These are phyloP conservation scores for Chymomyza procnemis DNA, from an alignment of 2,888 invertebrate species.

Conservation along the genomic window DNA sequence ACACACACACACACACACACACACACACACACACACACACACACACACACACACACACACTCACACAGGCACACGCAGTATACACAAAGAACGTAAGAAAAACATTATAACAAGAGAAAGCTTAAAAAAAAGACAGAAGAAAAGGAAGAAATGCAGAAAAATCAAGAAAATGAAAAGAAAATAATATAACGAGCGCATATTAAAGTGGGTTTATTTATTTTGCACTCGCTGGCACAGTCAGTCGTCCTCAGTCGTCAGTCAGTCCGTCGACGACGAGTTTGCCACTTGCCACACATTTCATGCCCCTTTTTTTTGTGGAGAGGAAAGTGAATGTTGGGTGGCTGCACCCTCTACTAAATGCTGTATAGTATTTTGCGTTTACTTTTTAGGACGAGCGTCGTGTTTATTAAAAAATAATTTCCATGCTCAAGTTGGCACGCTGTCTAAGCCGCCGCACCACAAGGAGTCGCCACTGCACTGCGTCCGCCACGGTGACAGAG, in stretches of 20 bases:
- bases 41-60: slow-evolving; percentile 29
- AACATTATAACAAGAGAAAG: slow-evolving; percentile 26
- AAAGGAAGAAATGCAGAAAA: slow-evolving; percentile 28
- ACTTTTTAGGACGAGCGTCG: slow-evolving; percentile 35
- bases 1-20: slow-evolving; percentile 26
- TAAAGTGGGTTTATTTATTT: slow-evolving; percentile 73
- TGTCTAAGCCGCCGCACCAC: not conserved
- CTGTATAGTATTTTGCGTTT: not conserved
- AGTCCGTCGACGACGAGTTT: not conserved
- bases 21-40: slow-evolving; percentile 26
- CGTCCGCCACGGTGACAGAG: not conserved
- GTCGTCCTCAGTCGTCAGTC: not conserved
- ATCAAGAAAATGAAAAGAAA: slow-evolving; percentile 72
- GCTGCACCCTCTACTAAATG: not conserved
- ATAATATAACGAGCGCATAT: slow-evolving; percentile 73
- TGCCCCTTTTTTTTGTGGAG: not conserved
- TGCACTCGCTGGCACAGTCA: slow-evolving; percentile 49
- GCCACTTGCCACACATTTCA: not conserved
- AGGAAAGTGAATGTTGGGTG: not conserved
- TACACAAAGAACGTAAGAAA: slow-evolving; percentile 28
- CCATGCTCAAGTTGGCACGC: slow-evolving; percentile 60
- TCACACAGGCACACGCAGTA: not conserved
- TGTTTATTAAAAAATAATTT: slow-evolving; percentile 75
- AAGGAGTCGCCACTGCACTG: slow-evolving; percentile 5
- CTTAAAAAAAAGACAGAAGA: slow-evolving; percentile 18